Evolutionary conservation across 1,140 invertebrate species (phyloP), one percentile per base, ranked within the genome.

Genomic region (Acromyrmex heyeri): DNA sequence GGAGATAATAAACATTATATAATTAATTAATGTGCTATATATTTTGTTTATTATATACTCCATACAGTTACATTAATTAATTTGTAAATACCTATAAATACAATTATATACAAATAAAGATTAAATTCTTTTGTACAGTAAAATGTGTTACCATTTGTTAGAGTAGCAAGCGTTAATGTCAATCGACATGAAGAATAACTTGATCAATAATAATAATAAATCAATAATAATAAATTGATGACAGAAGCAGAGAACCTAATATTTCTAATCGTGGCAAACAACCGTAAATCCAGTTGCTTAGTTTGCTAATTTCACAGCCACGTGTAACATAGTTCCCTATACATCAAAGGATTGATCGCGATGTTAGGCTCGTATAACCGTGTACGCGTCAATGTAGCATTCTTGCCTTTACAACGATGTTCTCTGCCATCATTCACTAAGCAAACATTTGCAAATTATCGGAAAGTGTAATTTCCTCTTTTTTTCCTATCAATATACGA

Each of bases 291-390:
- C 16, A 65, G 50, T 86, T 69, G 50, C 62, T 76, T 50, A 50
- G 18, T 65, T 65, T 53, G 21, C 59, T 55, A 70, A 72, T 82
- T 62, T 76, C 12, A n/a, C n/a, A 55, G n/a, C 48, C 62, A 81
- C 30, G 55, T 53, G 16, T 14, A 24, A 7, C 12, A 59, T 7
- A 48, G 55, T 61, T 50, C 2, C 18, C 8, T 27, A 34, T 34
- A 27, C 82, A 73, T 81, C 76, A 86, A 85, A 87, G 69, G 78
- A 50, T 83, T 53, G 75, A 88, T 90, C 38, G 64, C 21, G 55
- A 88, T 86, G 64, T 86, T 78, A 14, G 70, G 18, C 30, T 48
- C 24, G 82, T 82, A 44, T 10, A 87, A 48, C 76, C 78, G 34
- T 73, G 78, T 30, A 83, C 78, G 75, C 62, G 79, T 82, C 78